Base-by-base conservation (phyloP, 2,888 invertebrate genomes). In the Tiphia femorata region DNA sequence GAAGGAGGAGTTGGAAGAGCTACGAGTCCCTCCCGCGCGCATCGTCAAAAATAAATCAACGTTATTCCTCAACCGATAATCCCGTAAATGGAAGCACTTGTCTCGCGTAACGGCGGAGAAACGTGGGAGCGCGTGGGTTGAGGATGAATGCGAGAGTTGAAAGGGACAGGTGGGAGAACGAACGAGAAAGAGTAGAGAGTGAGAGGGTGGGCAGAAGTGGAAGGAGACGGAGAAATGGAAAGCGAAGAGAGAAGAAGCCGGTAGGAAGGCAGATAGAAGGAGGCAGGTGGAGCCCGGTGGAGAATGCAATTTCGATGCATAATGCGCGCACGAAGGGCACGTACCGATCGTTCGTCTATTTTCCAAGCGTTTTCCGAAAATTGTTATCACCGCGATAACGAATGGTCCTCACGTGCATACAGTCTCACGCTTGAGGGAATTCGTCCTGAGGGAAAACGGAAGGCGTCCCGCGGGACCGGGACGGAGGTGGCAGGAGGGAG, bases 41-140 rank as follows among this genome's bases (percentile, higher is more conserved):
- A 19, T n/a, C 12, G 46, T 62, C 43, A 35, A 46, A 46, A 48
- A 68, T 68, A 59, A 52, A 56, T 61, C 58, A 58, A 42, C 43
- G 49, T 33, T 50, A 57, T 62, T 51, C 38, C 21, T 37, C 23
- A n/a, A 44, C 27, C 50, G 27, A 62, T 54, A 54, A 62, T 50
- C 33, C 48, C 17, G 49, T 43, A 47, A 62, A 61, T 43, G 42
- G 41, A 41, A 48, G 47, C 21, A 43, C 53, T 46, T 49, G 58
- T 35, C 48, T 33, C 35, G 33, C 42, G 46, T 30, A 19, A n/a
- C 30, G 17, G n/a, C n/a, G n/a, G n/a, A n/a, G n/a, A n/a, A n/a
- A n/a, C n/a, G n/a, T n/a, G n/a, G n/a, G n/a, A n/a, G n/a, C n/a
- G n/a, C n/a, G n/a, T n/a, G n/a, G n/a, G n/a, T n/a, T 27, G 6